Conservation (phyloP, 2,888 invertebrate genomes). For the Andrena minutula region DNA sequence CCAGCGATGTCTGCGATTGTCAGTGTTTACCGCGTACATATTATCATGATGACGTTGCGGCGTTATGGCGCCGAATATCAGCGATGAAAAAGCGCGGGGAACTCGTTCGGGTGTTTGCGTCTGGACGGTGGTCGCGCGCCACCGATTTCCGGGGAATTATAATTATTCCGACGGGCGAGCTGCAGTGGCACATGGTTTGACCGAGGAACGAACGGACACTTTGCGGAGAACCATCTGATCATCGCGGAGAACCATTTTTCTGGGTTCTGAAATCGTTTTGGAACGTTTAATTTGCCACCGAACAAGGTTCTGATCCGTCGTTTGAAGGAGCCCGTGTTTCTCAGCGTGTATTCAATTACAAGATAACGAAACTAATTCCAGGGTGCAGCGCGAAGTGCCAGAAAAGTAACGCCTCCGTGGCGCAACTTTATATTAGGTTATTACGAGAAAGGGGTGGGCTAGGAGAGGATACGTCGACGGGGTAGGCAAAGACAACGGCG, state of each 20-base stretch:
- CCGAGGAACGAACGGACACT: neutral
- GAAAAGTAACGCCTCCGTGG: conserved; percentile 1
- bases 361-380: conserved; percentile 15
- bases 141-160: conserved; percentile 45
- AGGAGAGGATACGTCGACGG: neutral
- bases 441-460: neutral
- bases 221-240: neutral
- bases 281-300: no score
- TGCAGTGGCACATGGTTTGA: neutral
- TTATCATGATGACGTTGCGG: conserved; percentile 65
- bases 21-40: conserved; percentile 65
- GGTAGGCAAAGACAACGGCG: neutral
- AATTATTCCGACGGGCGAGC: conserved; percentile 13
- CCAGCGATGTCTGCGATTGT: conserved; percentile 51
- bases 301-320: no score
- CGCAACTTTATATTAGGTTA: conserved; percentile 21
- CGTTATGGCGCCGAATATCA: conserved; percentile 50
- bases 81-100: conserved; percentile 49
- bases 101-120: conserved; percentile 46
- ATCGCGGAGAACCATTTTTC: neutral
- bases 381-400: neutral
- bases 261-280: no score
- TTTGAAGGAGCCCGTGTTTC: neutral
- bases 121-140: conserved; percentile 32
- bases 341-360: conserved; percentile 11